Conservation (phyloP, 2,797 vertebrate species). For the Coregonus sp. region DNA sequence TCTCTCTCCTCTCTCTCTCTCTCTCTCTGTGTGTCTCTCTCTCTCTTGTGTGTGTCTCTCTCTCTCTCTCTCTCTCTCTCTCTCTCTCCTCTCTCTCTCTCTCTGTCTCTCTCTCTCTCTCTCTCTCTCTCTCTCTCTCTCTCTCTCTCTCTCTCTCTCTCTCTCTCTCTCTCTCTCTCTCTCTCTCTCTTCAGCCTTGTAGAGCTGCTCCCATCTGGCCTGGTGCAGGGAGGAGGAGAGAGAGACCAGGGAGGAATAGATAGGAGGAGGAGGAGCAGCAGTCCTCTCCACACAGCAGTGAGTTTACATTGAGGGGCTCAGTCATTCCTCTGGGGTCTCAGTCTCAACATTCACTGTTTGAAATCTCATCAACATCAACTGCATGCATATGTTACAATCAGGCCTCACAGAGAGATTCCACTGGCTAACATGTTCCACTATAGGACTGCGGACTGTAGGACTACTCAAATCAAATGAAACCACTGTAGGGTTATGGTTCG, state of each 20-base stretch:
- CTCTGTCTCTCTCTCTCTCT: background rate
- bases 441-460: background rate
- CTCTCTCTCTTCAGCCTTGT: background rate
- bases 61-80: background rate
- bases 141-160: background rate
- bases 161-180: background rate
- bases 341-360: conserved; percentile 19
- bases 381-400: conserved; percentile 16
- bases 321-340: conserved; percentile 4
- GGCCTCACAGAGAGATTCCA: background rate
- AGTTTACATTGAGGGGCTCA: conserved; percentile 19
- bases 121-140: background rate
- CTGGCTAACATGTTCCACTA: background rate
- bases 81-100: background rate
- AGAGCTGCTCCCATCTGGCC: background rate
- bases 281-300: conserved; percentile 21
- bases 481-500: background rate
- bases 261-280: conserved; percentile 15
- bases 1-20: background rate
- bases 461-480: too few species aligned
- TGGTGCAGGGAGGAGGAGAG: background rate
- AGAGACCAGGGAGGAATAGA: background rate
- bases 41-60: background rate
- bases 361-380: conserved; percentile 28
- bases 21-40: background rate